These are phyloP conservation scores for Chrysochloris asiatica DNA, from an alignment of 2,113 vertebrate genomes.

Conservation along the genomic window DNA sequence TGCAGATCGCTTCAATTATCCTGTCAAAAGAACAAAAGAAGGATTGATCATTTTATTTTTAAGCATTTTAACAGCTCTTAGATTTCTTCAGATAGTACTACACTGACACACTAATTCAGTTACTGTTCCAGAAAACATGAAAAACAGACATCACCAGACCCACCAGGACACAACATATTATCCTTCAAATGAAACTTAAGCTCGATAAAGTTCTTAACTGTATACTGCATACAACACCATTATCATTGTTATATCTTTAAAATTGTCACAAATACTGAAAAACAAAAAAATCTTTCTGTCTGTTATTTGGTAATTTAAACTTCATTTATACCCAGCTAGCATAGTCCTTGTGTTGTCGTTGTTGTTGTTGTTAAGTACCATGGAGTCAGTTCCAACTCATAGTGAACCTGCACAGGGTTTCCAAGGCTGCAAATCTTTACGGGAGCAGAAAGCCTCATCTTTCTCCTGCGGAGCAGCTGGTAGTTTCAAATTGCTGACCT, in stretches of 20 bases:
- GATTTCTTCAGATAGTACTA: conserved; percentile 74
- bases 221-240: neutral
- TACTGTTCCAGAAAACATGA: conserved; percentile 76
- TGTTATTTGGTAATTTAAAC: neutral
- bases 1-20: conserved; percentile 99
- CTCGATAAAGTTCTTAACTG: conserved; percentile 26
- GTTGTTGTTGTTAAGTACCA: too few species aligned
- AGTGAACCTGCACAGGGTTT: too few species aligned
- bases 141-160: conserved; percentile 41
- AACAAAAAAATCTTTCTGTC: too few species aligned
- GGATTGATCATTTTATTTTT: conserved; percentile 80
- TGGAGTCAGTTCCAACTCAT: too few species aligned
- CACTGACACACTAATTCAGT: conserved; percentile 76
- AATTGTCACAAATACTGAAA: neutral
- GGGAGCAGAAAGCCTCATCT: too few species aligned
- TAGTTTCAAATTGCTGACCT: too few species aligned
- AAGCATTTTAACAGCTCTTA: conserved; percentile 67
- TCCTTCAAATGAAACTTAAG: neutral
- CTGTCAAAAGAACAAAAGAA: conserved; percentile 87
- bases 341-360: too few species aligned
- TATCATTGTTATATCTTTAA: neutral
- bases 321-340: neutral
- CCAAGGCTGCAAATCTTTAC: too few species aligned
- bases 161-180: conserved; percentile 48
- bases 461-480: too few species aligned